These are phyloP conservation scores for Catharus bicknelli DNA, from an alignment of 2,113 vertebrate genomes.

Conservation along the genomic window DNA sequence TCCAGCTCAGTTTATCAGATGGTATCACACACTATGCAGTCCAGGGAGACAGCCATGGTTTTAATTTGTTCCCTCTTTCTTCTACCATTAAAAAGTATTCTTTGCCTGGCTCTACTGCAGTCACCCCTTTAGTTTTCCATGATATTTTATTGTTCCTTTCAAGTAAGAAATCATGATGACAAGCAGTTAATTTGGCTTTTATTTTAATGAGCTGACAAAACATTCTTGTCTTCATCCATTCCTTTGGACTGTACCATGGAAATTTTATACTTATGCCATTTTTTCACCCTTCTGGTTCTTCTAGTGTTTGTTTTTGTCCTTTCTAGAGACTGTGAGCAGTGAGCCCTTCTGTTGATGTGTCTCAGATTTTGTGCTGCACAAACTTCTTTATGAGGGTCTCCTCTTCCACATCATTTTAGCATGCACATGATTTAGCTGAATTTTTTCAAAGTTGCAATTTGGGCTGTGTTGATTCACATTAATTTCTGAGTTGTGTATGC, in stretches of 20 bases:
- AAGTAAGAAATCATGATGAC: not conserved
- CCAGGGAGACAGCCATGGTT: not conserved
- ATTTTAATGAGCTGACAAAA: not conserved
- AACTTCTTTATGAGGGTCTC: not conserved
- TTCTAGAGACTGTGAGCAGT: not conserved
- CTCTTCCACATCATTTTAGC: not conserved
- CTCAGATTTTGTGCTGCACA: not conserved
- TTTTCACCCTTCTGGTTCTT: not conserved
- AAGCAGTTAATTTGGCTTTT: not conserved
- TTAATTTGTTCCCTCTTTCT: not conserved
- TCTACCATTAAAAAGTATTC: not conserved
- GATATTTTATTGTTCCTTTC: not conserved
- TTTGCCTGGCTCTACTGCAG: not conserved
- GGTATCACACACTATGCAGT: not conserved
- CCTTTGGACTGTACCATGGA: not conserved
- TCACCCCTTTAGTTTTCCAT: not conserved
- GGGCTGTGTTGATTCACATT: not conserved
- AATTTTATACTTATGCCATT: not conserved
- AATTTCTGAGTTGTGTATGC: not conserved
- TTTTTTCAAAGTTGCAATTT: not conserved
- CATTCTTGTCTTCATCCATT: not conserved
- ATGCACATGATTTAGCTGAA: not conserved
- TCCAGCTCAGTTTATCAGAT: not conserved
- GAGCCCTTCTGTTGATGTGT: not conserved
- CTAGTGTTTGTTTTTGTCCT: not conserved